Percentiles rank a stretch among this genome's conserved stretches.
phyloP scores from a whole-genome alignment of 2,888 invertebrate genomes.

The Eueremaeus valkanovi region DNA sequence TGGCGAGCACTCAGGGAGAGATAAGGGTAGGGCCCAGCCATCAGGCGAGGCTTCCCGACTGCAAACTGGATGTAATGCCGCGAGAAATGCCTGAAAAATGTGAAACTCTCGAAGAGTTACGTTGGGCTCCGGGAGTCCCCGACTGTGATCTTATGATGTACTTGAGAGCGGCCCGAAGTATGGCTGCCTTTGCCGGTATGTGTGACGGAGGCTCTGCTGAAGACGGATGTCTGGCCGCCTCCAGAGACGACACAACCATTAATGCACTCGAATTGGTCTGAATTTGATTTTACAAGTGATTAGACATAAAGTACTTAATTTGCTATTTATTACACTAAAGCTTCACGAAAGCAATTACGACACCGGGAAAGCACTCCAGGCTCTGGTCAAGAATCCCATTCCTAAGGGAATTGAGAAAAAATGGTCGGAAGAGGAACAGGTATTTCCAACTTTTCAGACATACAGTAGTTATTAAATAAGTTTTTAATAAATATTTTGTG shows the following conservation, averaged over 20 bases:
- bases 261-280: constrained; percentile 88
- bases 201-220: constrained; percentile 96
- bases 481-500: too few species aligned
- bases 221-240: constrained; percentile 94
- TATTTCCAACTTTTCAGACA: too few species aligned
- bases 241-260: constrained; percentile 93
- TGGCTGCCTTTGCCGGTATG: constrained; percentile 98
- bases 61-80: constrained; percentile 51
- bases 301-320: background rate
- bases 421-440: constrained; percentile 95
- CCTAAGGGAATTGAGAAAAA: constrained; percentile 96
- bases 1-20: constrained; percentile 60
- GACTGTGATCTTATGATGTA: constrained; percentile 97
- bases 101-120: constrained; percentile 73
- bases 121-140: constrained; percentile 91
- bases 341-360: constrained; percentile 95
- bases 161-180: constrained; percentile 86
- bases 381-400: constrained; percentile 92
- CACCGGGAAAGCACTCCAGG: constrained; percentile 91
- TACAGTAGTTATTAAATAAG: too few species aligned
- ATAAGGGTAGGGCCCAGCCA: constrained; percentile 61
- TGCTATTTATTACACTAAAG: constrained; percentile 53
- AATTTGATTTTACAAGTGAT: constrained; percentile 21
- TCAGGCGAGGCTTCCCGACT: constrained; percentile 57
- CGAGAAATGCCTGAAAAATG: constrained; percentile 50